A percentile compares a stretch with the other conserved stretches of the same genome.
Evolutionary conservation across 2,888 invertebrate species (phyloP).

Genomic region (Deilephila elpenor): DNA sequence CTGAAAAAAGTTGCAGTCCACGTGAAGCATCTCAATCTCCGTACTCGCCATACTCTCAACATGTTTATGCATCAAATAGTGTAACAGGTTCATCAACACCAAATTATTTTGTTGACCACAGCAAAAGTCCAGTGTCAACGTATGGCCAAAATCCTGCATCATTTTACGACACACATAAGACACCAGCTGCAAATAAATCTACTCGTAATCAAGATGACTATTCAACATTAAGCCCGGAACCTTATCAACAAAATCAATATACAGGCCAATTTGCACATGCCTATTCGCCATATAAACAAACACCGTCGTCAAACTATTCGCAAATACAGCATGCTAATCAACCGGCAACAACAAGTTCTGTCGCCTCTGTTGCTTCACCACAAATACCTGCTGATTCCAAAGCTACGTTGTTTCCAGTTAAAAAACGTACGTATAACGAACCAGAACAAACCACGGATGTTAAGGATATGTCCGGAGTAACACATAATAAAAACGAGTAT

Average conservation of each 20-base stretch:
- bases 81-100: slow-evolving; percentile 68
- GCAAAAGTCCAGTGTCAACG: slow-evolving; percentile 75
- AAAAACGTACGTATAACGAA: slow-evolving; percentile 86
- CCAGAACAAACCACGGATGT: slow-evolving; percentile 64
- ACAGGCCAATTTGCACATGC: slow-evolving; percentile 70
- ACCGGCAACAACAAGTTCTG: slow-evolving; percentile 48
- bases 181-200: slow-evolving; percentile 73
- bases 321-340: slow-evolving; percentile 65
- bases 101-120: slow-evolving; percentile 76
- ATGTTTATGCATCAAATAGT: slow-evolving; percentile 76
- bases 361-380: slow-evolving; percentile 53
- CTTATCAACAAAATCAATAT: slow-evolving; percentile 82
- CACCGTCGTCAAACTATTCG: slow-evolving; percentile 64
- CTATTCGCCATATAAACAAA: slow-evolving; percentile 70
- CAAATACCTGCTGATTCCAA: slow-evolving; percentile 62
- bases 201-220: slow-evolving; percentile 84
- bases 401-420: slow-evolving; percentile 84
- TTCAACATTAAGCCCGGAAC: slow-evolving; percentile 79
- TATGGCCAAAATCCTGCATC: slow-evolving; percentile 80
- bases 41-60: slow-evolving; percentile 76
- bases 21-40: slow-evolving; percentile 87
- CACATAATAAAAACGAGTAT: slow-evolving; percentile 61
- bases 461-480: slow-evolving; percentile 49
- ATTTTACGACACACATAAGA: slow-evolving; percentile 86
- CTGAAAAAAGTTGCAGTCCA: slow-evolving; percentile 93